A percentile compares a stretch with the other conserved stretches of the same genome.
Conservation (phyloP, 2,113 vertebrate genomes). For the Heterochromis multidens region DNA sequence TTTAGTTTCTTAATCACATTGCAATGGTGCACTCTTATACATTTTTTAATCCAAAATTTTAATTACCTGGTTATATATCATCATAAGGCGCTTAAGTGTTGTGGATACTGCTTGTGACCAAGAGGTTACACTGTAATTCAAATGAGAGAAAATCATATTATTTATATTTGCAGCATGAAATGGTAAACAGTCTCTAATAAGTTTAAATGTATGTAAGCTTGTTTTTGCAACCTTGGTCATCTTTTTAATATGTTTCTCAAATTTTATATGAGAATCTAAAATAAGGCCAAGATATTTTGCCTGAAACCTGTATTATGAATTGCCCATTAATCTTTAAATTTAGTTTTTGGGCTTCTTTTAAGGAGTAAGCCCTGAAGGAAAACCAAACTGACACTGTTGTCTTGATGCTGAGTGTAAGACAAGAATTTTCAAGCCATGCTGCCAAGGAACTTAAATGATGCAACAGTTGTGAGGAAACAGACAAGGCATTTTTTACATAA, state of each 20-base stretch:
- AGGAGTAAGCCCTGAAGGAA: background rate
- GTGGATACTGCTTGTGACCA: no score
- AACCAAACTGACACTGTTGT: background rate
- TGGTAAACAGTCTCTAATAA: background rate
- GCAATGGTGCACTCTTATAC: background rate
- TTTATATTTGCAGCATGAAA: background rate
- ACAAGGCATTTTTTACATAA: background rate
- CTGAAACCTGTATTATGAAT: background rate
- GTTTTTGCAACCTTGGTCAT: background rate
- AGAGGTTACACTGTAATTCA: no score
- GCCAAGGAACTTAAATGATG: background rate
- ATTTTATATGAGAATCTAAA: background rate
- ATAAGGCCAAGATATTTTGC: background rate
- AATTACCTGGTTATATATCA: background rate
- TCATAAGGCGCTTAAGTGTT: background rate
- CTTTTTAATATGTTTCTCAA: background rate
- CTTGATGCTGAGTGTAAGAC: background rate
- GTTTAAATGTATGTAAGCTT: background rate
- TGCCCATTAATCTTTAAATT: background rate
- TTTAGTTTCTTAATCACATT: background rate
- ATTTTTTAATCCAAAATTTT: background rate
- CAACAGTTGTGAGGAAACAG: background rate
- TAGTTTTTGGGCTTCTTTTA: background rate
- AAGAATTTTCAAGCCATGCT: background rate
- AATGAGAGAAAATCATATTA: no score